Base-by-base conservation (phyloP, 2,113 vertebrate species). In the Actinemys pallida region DNA sequence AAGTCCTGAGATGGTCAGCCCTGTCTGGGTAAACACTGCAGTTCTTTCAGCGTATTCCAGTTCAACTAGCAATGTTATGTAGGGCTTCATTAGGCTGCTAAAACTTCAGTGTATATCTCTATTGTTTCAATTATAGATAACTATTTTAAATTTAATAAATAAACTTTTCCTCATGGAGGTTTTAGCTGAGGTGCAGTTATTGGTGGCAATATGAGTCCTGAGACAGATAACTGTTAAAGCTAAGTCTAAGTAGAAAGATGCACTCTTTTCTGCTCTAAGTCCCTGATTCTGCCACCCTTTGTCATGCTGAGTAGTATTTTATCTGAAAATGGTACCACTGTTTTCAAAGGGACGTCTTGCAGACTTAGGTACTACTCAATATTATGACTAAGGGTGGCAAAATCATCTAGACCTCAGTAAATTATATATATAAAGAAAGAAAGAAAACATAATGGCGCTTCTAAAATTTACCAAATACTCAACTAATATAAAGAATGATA, bases 401-500 rank as follows among this genome's bases (percentile, higher is more conserved):
- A 92, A 93, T 69, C 92, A 86, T 54, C 6, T 92, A 53, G 1
- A 0, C 24, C 45, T 54, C 78, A 91, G n/a, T 93, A 2, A 0
- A 49, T 89, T 90, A 49, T 2, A 53, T 35, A 88, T 82, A 50
- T 5, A 14, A 50, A 50, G 13, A 50, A 50, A 50, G 50, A 50
- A 50, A 0, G 65, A 89, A 95, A 94, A 87, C 3, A 79, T 39
- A 85, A 81, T 35, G 24, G 1, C 80, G 42, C 76, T 93, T 29
- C 65, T 10, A 87, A 93, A 93, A 94, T 57, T 10, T 56, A 89
- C 35, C 25, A 92, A 89, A 89, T 31, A 79, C 39, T n/a, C 8
- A 94, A 91, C 88, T 90, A 87, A 86, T 90, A 85, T 45, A 81
- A 90, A 90, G 86, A 95, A 4, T 9, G 50, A 35, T 22, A 78